phyloP scores from a whole-genome alignment of 2,113 vertebrate genomes.

The Phycodurus eques region DNA sequence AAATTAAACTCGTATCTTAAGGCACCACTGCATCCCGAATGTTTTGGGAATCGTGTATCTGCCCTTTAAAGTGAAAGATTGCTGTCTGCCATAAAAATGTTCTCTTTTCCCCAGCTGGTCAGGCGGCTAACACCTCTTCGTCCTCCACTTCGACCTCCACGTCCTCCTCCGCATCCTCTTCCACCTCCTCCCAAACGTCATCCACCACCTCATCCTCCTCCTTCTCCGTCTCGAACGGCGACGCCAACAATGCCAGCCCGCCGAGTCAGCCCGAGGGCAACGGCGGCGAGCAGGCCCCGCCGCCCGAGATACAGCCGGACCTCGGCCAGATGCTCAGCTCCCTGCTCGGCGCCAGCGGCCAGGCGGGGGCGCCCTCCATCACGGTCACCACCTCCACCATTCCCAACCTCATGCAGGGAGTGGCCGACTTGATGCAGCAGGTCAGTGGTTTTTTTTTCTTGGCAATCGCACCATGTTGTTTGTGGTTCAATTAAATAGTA shows the following conservation, averaged over 20 bases:
- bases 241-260: constrained; percentile 23
- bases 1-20: too few species aligned
- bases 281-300: constrained; percentile 22
- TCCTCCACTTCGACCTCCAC: constrained; percentile 30
- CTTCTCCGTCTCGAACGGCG: constrained; percentile 50
- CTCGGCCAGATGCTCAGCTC: constrained; percentile 80
- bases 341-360: constrained; percentile 75
- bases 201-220: constrained; percentile 54
- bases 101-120: constrained; percentile 47
- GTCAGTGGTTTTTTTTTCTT: constrained; percentile 42
- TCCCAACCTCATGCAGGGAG: constrained; percentile 84
- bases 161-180: constrained; percentile 26
- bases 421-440: constrained; percentile 85
- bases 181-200: constrained; percentile 38
- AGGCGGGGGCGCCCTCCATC: constrained; percentile 76
- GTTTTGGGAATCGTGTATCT: too few species aligned
- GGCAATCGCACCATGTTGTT: background rate
- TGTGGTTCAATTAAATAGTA: background rate
- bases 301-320: constrained; percentile 67
- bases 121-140: constrained; percentile 49
- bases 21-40: too few species aligned
- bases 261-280: constrained; percentile 25
- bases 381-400: constrained; percentile 83
- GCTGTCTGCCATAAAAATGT: background rate
- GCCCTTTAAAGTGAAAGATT: background rate